Conservation (phyloP, 2,888 invertebrate species). For the Mayetiola destructor region DNA sequence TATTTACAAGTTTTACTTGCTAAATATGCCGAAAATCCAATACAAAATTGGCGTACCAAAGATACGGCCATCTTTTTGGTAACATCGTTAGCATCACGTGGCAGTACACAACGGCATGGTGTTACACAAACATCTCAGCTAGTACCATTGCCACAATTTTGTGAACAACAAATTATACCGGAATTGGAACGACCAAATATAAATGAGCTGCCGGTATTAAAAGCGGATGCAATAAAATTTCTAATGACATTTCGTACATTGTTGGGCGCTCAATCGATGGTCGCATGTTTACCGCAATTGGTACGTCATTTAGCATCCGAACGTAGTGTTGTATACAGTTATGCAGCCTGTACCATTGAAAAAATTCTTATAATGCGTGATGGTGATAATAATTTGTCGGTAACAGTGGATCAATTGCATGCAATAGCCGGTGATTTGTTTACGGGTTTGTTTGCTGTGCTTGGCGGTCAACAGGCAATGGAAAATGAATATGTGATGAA, state of each 20-base stretch:
- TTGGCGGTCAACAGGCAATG: constrained; percentile 57
- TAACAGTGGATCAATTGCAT: constrained; percentile 46
- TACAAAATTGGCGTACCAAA: constrained; percentile 78
- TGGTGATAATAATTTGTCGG: constrained; percentile 40
- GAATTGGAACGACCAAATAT: constrained; percentile 70
- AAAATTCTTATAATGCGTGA: constrained; percentile 66
- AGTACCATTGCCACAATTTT: constrained; percentile 82
- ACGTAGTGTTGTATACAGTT: constrained; percentile 83
- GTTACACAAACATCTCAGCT: constrained; percentile 82
- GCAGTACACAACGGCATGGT: constrained; percentile 76
- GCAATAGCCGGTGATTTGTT: constrained; percentile 57
- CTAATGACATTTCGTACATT: constrained; percentile 90
- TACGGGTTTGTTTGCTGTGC: constrained; percentile 56
- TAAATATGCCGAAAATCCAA: constrained; percentile 62
- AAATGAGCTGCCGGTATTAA: constrained; percentile 75
- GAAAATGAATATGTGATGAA: constrained; percentile 99
- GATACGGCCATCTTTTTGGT: constrained; percentile 94
- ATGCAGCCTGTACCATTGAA: constrained; percentile 85
- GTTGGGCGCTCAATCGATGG: constrained; percentile 62
- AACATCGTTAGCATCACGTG: constrained; percentile 84
- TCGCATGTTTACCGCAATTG: constrained; percentile 61
- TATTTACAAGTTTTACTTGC: constrained; percentile 59
- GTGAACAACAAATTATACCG: constrained; percentile 67
- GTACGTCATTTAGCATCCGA: constrained; percentile 60
- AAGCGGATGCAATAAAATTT: constrained; percentile 93